Base-by-base conservation (phyloP, 2,113 vertebrate genomes). In the Siniperca chuatsi region DNA sequence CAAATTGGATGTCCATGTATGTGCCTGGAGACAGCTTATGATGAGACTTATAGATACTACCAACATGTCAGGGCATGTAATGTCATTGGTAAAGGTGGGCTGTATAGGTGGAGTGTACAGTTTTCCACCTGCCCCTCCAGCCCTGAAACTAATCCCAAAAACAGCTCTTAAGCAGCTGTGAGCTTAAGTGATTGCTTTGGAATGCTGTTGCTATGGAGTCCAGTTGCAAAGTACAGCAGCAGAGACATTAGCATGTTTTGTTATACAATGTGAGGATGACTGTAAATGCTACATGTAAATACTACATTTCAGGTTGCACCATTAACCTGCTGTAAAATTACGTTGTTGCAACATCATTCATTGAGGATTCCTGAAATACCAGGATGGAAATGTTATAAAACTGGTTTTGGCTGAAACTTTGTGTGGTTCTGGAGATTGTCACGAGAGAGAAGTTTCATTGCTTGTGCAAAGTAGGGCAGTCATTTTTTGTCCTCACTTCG, bases 191-290 rank as follows among this genome's bases (percentile, higher is more conserved):
- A 92, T 94, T 85, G 83, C 89, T 67, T 84, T 82, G 95, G 94
- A 94, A 95, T 94, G 89, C 76, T 81, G 90, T 93, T 94, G 85
- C 89, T 81, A 81, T 86, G 89, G 90, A 82, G 84, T 67, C 78
- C 44, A 48, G 42, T 80, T 69, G 50, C 83, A 89, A 88, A 89
- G 80, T 62, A 50, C 78, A 87, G 60, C 57, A 58, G 54, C 48
- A 20, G 68, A 44, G 50, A 78, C 66, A 2, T 82, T 33, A 8
- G n/a, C 23, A 4, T 52, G 9, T 87, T 88, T 74, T 44, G 68
- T 13, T 46, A 0, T 73, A 69, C 23, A 54, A 65, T 5, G 71
- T 62, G 52, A 50, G 70, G 78, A 69, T 66, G 68, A 78, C 69
- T 55, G 13, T 40, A 44, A 70, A 76, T 40, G 48, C n/a, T 29